phyloP scores from a whole-genome alignment of 2,113 vertebrate species.

The Protomyctophum bolini region DNA sequence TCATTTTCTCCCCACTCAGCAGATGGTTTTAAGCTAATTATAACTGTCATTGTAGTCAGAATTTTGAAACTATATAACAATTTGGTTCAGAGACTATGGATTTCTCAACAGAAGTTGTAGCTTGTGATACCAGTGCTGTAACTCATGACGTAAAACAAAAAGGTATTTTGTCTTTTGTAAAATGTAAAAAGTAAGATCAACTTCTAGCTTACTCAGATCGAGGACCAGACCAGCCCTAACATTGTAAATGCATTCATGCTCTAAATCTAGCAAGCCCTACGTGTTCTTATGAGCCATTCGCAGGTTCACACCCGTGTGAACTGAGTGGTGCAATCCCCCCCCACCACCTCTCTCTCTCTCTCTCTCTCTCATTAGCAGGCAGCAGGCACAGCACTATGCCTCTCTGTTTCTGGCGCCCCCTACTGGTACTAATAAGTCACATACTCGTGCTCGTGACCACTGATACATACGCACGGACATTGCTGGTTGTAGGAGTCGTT shows the following conservation, averaged over 20 bases:
- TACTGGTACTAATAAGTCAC: too few species aligned
- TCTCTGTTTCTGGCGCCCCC: too few species aligned
- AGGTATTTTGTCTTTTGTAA: conserved; percentile 5
- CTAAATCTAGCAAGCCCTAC: neutral
- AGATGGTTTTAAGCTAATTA: conserved; percentile 60
- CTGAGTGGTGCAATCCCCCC: too few species aligned
- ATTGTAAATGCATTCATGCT: conserved; percentile 6
- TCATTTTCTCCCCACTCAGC: conserved; percentile 43
- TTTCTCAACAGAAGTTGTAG: conserved; percentile 22
- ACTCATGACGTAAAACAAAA: conserved; percentile 19
- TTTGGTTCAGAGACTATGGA: neutral
- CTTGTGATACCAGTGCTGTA: conserved; percentile 8
- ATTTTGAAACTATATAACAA: conserved; percentile 34
- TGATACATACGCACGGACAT: too few species aligned
- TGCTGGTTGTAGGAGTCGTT: too few species aligned
- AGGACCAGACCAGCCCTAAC: conserved; percentile 15
- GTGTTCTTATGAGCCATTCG: conserved; percentile 30
- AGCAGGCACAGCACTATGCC: too few species aligned
- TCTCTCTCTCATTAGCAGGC: too few species aligned
- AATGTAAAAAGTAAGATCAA: conserved; percentile 6
- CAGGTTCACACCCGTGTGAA: conserved; percentile 26
- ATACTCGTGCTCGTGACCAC: too few species aligned
- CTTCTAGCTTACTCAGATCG: conserved; percentile 17
- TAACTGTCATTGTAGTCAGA: conserved; percentile 43
- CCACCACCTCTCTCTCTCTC: too few species aligned